Base-by-base conservation (phyloP, 2,113 vertebrate genomes). In the Meriones unguiculatus region DNA sequence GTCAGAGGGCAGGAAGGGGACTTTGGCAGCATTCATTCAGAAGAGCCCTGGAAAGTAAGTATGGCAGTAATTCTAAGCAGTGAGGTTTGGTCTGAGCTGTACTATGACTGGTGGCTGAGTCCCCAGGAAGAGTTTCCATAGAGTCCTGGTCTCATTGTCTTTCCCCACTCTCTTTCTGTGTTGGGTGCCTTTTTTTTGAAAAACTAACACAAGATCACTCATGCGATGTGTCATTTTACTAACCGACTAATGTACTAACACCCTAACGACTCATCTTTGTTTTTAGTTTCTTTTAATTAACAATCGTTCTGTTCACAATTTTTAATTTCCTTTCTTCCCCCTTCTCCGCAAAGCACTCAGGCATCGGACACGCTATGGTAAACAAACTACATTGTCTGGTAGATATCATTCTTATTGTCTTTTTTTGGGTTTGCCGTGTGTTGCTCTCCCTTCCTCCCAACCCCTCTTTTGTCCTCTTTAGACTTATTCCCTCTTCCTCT, bases 371-470 rank as follows among this genome's bases (percentile, higher is more conserved):
- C 99, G 99, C 99, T 99, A 99, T 99, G 99, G 99, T 99, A 99
- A 99, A 99, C 99, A 99, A 99, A 99, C 99, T 99, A 99, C 99
- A 99, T 99, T 99, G 99, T 99, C 99, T 99, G 99, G 99, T 99
- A 99, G 99, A 99, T 99, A 99, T 99, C 99, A 99, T 99, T 99
- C 99, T 99, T 99, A 99, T 99, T 99, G 99, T 99, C 99, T 99
- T 99, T 99, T 99, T 99, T 99, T 99, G 99, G 99, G 99, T 99
- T 99, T 99, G 99, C 99, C 99, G 99, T 99, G 99, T 99, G 99
- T 99, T 99, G 99, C 99, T 98, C 98, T 97, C 98, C 98, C 99
- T 98, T 98, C 99, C 98, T 6, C 92, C 97, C 96, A 93, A 41
- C 95, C 93, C 11, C 24, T 90, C 97, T 98, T 97, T 98, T 97